These are phyloP conservation scores for Indicator indicator DNA, from an alignment of 2,113 vertebrate genomes.

Conservation along the genomic window DNA sequence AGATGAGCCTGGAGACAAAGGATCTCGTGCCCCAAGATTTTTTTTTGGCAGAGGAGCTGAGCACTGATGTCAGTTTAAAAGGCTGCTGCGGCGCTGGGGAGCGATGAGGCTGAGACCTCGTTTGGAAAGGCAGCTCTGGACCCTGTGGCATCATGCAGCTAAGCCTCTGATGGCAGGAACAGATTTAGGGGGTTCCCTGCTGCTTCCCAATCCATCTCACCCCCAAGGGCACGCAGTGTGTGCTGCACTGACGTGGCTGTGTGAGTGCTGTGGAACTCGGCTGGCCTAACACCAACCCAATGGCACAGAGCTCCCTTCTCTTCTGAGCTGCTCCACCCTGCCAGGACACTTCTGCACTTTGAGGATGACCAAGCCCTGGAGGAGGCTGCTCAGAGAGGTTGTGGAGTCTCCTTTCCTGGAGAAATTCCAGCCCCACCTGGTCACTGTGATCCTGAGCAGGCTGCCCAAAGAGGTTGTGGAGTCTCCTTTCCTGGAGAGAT, in stretches of 20 bases:
- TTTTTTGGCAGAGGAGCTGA: neutral
- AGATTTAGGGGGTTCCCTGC: neutral
- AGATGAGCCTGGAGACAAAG: neutral
- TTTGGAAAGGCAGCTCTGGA: neutral
- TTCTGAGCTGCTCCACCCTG: neutral
- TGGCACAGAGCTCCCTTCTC: neutral
- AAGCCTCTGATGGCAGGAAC: rapidly evolving
- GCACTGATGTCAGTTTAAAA: neutral
- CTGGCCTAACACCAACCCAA: neutral
- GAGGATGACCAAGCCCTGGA: too few relatives aligned
- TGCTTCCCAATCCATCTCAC: neutral
- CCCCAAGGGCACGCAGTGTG: neutral
- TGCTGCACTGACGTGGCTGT: rapidly evolving
- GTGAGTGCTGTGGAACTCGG: neutral
- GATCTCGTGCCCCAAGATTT: neutral
- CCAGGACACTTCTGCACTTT: neutral
- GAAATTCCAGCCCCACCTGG: too few relatives aligned
- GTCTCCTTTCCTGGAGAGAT: too few relatives aligned
- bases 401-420: too few relatives aligned
- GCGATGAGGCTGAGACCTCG: rapidly evolving
- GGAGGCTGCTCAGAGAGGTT: too few relatives aligned
- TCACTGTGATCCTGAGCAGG: too few relatives aligned
- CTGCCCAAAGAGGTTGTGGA: too few relatives aligned
- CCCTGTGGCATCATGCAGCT: neutral
- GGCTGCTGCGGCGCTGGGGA: neutral